These are phyloP conservation scores for Drosophila percnosoma DNA, from an alignment of 2,888 invertebrate species.

Conservation along the genomic window DNA sequence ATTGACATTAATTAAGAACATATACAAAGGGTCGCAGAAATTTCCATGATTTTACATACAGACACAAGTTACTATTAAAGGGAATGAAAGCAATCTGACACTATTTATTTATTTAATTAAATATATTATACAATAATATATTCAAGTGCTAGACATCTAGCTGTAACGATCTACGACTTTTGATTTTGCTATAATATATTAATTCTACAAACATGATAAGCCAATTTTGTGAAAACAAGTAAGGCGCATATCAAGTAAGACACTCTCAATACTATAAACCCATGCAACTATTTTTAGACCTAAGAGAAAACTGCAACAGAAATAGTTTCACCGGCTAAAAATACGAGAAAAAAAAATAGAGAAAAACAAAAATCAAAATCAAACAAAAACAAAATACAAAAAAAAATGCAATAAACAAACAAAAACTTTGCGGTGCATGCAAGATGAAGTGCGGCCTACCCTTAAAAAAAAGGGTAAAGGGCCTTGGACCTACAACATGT, in stretches of 20 bases:
- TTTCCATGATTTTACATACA: not conserved
- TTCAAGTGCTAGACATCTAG: not conserved
- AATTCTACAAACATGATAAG: not conserved
- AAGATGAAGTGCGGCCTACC: constrained; percentile 27
- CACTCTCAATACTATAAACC: not conserved
- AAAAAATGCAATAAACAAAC: constrained; percentile 28
- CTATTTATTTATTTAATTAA: not conserved
- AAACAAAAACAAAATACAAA: constrained; percentile 22
- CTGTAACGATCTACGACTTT: not conserved
- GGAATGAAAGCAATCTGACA: not conserved
- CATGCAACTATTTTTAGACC: constrained; percentile 30
- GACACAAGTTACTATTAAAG: not conserved
- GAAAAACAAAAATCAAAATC: constrained; percentile 15
- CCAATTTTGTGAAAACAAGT: not conserved
- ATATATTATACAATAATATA: not conserved
- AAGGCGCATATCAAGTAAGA: not conserved
- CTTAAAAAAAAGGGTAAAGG: constrained; percentile 12
- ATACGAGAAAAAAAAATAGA: constrained; percentile 15
- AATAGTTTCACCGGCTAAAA: constrained; percentile 43
- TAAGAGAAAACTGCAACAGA: constrained; percentile 21
- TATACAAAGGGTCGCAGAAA: not conserved
- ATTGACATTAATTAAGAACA: not conserved
- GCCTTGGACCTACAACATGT: constrained; percentile 44
- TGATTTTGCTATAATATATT: not conserved
- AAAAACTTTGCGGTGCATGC: constrained; percentile 24